Percentiles rank a stretch among this genome's conserved stretches.
Evolutionary conservation across 2,888 invertebrate species (phyloP).

Genomic region (Blera fallax): DNA sequence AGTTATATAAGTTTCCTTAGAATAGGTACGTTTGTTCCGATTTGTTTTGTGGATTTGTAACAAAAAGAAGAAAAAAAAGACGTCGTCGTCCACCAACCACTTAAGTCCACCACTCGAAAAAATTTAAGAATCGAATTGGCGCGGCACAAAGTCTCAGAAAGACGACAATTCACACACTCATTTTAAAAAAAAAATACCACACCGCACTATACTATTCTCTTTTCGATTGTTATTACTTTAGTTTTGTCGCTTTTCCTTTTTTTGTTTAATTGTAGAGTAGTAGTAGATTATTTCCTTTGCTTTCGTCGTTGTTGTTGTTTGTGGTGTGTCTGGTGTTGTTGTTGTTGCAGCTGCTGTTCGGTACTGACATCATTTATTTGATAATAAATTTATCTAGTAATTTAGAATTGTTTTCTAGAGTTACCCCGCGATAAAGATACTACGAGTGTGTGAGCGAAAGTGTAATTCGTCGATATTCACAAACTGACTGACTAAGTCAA

Average conservation of each 20-base stretch:
- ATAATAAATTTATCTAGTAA: slow-evolving; percentile 58
- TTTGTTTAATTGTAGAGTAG: slow-evolving; percentile 56
- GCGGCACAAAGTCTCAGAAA: slow-evolving; percentile 51
- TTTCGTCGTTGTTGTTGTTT: slow-evolving; percentile 37
- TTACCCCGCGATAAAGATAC: slow-evolving; percentile 24
- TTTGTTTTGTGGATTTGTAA: not conserved
- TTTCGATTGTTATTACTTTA: slow-evolving; percentile 26
- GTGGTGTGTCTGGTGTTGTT: slow-evolving; percentile 22
- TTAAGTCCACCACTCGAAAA: slow-evolving; percentile 9
- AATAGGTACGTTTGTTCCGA: slow-evolving; percentile 31
- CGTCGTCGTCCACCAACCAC: slow-evolving; percentile 7
- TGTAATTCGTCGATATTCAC: slow-evolving; percentile 17
- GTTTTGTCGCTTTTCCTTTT: slow-evolving; percentile 10
- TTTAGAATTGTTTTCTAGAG: slow-evolving; percentile 33
- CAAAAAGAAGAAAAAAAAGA: not conserved
- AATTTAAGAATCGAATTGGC: slow-evolving; percentile 35
- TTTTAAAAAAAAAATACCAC: slow-evolving; percentile 42
- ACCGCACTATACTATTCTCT: slow-evolving; percentile 17
- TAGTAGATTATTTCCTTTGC: slow-evolving; percentile 62
- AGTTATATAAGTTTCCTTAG: slow-evolving; percentile 33
- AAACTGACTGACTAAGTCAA: not conserved
- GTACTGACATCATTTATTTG: slow-evolving; percentile 69
- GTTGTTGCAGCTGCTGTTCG: slow-evolving; percentile 44
- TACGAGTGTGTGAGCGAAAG: not conserved
- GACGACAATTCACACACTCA: slow-evolving; percentile 49